Evolutionary conservation across 1,140 invertebrate species (phyloP).

Genomic region (Paracyclopina nana): DNA sequence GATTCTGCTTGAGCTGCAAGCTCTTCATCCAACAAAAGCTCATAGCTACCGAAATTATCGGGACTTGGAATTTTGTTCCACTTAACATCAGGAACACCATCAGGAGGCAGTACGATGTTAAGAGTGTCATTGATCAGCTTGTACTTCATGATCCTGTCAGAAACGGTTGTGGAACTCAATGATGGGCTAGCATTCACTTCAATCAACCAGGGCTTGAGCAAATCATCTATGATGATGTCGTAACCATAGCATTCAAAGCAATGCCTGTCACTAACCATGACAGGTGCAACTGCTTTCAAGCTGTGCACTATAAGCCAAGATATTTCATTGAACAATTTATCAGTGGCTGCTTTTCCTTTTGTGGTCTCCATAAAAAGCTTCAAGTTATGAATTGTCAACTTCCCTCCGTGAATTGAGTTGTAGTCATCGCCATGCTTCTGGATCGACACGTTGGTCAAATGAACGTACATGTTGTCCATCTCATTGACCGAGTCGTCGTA

Average conservation of each 20-base stretch:
- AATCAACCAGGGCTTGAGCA: conserved; percentile 62
- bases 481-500: conserved; percentile 41
- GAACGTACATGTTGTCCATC: conserved; percentile 64
- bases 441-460: conserved; percentile 68
- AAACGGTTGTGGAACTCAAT: conserved; percentile 77
- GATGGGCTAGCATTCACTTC: conserved; percentile 88
- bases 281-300: conserved; percentile 42
- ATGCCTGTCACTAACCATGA: conserved; percentile 51
- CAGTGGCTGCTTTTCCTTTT: conserved; percentile 61
- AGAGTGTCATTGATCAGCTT: conserved; percentile 87
- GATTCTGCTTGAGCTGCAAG: conserved; percentile 26
- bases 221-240: conserved; percentile 68
- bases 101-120: conserved; percentile 68
- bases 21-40: conserved; percentile 68
- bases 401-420: conserved; percentile 80
- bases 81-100: conserved; percentile 67
- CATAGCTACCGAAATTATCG: conserved; percentile 67
- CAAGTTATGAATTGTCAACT: conserved; percentile 78
- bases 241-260: conserved; percentile 69
- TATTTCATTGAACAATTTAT: conserved; percentile 59
- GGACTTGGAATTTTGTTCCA: conserved; percentile 68
- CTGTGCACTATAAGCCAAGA: conserved; percentile 30
- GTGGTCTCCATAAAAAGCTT: conserved; percentile 75
- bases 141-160: conserved; percentile 85
- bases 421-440: conserved; percentile 79